Evolutionary conservation across 1,140 invertebrate species (phyloP).

Genomic region (Trichomalopsis sarcophagae): DNA sequence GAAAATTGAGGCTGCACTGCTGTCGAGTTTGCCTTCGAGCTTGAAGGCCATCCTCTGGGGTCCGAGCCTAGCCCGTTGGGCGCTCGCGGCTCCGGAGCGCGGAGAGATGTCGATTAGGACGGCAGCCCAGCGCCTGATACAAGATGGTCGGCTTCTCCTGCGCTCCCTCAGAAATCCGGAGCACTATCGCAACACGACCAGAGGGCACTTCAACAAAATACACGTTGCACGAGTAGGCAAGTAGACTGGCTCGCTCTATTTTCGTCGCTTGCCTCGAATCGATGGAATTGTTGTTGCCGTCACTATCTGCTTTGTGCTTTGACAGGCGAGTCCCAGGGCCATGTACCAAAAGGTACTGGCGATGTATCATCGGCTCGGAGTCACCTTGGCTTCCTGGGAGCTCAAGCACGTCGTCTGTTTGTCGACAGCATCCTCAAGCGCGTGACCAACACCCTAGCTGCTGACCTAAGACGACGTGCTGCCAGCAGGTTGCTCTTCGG

Average conservation of each 20-base stretch:
- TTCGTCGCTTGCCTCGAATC: conserved; percentile 6
- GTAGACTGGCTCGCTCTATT: conserved; percentile 52
- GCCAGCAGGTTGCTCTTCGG: conserved; percentile 80
- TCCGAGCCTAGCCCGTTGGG: conserved; percentile 28
- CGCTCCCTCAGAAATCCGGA: conserved; percentile 73
- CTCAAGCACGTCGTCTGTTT: conserved; percentile 80
- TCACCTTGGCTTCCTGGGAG: conserved; percentile 75
- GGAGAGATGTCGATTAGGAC: conserved; percentile 77
- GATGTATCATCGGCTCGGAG: conserved; percentile 60
- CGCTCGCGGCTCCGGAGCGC: conserved; percentile 35
- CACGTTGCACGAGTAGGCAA: conserved; percentile 77
- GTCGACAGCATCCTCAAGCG: conserved; percentile 82
- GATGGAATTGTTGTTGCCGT: not conserved
- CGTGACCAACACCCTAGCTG: conserved; percentile 80
- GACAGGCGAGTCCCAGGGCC: conserved; percentile 69
- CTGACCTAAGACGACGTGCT: conserved; percentile 78
- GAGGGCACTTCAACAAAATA: conserved; percentile 67
- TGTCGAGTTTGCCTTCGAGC: conserved; percentile 28
- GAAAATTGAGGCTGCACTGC: conserved; percentile 33
- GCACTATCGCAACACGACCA: conserved; percentile 57
- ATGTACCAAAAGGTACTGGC: conserved; percentile 63
- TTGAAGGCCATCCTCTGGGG: conserved; percentile 29
- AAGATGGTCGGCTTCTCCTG: conserved; percentile 77
- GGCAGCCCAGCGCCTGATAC: conserved; percentile 72
- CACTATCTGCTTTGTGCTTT: conserved; percentile 11